Base-by-base conservation (phyloP, 2,113 vertebrate species). In the Speoplatyrhinus poulsoni region DNA sequence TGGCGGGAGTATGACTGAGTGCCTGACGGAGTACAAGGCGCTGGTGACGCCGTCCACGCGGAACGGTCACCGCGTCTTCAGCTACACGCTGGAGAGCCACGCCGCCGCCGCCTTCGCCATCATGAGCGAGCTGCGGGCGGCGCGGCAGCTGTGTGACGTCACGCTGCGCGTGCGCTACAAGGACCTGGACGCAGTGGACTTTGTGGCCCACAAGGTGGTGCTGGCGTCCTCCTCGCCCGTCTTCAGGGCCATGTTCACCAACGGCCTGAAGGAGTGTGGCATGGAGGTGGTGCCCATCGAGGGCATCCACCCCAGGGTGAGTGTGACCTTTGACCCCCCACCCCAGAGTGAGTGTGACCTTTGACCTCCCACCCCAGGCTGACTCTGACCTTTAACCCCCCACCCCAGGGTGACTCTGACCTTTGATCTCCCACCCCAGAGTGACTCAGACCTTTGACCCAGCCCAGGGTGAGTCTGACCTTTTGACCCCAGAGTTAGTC, bases 221-320 rank as follows among this genome's bases (percentile, higher is more conserved):
- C 63, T 98, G 91, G 96, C 96, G 0, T 96, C 96, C 0, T 95
- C 94, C 3, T 98, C 95, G 46, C 96, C 96, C 0, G 96, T 98
- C 12, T 98, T 98, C 82, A 92, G 93, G 3, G 96, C 96, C 89
- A 98, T 98, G 96, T 98, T 98, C 87, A 98, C 96, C 66, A 94
- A 93, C 0, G 96, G 96, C 0, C 87, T 98, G 12, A 93, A 93
- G 49, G 96, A 98, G 71, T 93, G 95, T 0, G 96, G 94, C 7
- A 94, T 96, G 95, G 95, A 98, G 88, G 84, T 95, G 71, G 93
- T 98, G 36, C 91, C 96, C 76, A 98, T 98, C 3, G 96, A 96
- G 64, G 96, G 96, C 9, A 93, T 98, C 32, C 96, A 98, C 78
- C 96, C 96, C 49, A 87, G 64, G 77, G 89, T 91, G 57, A 85